These are phyloP conservation scores for Drosophila mercatorum DNA, from an alignment of 2,888 invertebrate species.

Conservation along the genomic window DNA sequence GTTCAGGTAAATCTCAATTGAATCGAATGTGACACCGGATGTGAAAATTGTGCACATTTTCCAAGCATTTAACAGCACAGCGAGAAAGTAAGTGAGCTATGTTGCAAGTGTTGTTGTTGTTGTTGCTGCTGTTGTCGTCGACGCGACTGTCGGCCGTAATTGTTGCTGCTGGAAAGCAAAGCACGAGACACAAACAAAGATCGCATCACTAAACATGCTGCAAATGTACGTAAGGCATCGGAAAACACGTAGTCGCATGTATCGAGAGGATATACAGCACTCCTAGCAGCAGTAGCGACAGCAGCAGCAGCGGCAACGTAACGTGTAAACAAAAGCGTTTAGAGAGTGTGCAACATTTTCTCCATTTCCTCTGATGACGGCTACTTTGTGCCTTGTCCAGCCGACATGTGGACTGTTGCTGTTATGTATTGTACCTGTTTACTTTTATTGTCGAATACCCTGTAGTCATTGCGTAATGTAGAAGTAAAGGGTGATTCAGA, in stretches of 20 bases:
- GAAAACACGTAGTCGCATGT: slow-evolving; percentile 72
- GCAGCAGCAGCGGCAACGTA: background rate
- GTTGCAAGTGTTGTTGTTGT: slow-evolving; percentile 14
- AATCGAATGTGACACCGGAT: slow-evolving; percentile 82
- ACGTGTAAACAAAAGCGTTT: slow-evolving; percentile 70
- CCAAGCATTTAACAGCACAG: slow-evolving; percentile 70
- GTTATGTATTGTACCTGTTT: slow-evolving; percentile 49
- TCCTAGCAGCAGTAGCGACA: background rate
- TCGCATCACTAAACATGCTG: slow-evolving; percentile 78
- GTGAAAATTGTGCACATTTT: slow-evolving; percentile 81
- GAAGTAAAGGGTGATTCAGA: background rate
- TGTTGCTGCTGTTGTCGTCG: slow-evolving; percentile 32
- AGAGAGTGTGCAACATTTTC: slow-evolving; percentile 55
- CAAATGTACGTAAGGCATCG: slow-evolving; percentile 66
- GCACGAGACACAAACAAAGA: slow-evolving; percentile 79
- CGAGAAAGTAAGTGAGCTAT: slow-evolving; percentile 36
- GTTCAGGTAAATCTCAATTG: slow-evolving; percentile 82
- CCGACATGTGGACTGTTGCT: slow-evolving; percentile 28
- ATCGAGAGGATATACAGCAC: slow-evolving; percentile 54
- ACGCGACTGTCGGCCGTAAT: slow-evolving; percentile 33
- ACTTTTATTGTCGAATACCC: slow-evolving; percentile 6
- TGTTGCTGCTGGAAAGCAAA: slow-evolving; percentile 63
- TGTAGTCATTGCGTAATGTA: background rate
- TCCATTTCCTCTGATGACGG: slow-evolving; percentile 46
- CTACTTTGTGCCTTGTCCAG: slow-evolving; percentile 54